A percentile compares a stretch with the other conserved stretches of the same genome.
Conservation (phyloP, 64 coral and sea anemone genomes). For the Porites australiensis region DNA sequence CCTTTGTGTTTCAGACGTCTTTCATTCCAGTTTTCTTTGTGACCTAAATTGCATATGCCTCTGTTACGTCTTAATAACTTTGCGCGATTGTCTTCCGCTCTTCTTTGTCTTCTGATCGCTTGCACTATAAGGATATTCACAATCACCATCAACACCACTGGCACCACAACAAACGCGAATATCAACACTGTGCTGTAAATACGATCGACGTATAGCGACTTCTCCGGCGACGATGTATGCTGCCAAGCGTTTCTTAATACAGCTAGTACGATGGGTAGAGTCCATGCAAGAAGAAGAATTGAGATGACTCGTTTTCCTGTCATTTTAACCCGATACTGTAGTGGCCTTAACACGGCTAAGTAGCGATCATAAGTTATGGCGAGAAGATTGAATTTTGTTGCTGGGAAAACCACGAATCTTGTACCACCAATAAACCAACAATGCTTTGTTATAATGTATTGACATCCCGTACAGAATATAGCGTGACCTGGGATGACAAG, state of each 20-base stretch:
- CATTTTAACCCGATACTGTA: conserved; percentile 33
- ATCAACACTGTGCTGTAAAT: not conserved
- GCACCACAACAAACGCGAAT: not conserved
- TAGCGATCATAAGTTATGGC: conserved; percentile 63
- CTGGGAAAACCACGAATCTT: conserved; percentile 25
- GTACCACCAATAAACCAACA: conserved; percentile 31
- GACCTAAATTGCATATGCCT: not conserved
- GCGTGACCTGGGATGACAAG: conserved; percentile 43
- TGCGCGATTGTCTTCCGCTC: not conserved
- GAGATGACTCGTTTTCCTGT: not conserved
- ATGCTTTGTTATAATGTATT: not conserved
- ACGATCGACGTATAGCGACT: not conserved
- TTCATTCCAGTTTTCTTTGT: not conserved
- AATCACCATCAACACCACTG: not conserved
- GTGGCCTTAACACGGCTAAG: conserved; percentile 48
- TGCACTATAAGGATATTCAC: conserved; percentile 1
- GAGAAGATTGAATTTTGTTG: conserved; percentile 30
- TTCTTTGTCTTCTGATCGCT: conserved; percentile 5
- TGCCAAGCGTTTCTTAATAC: not conserved
- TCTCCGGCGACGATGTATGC: not conserved
- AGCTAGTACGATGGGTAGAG: conserved; percentile 27
- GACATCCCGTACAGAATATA: conserved; percentile 45
- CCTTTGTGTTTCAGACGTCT: not conserved
- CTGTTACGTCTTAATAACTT: not conserved
- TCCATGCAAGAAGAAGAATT: conserved; percentile 32